phyloP scores from a whole-genome alignment of 2,113 vertebrate genomes.

The Channa maculata region DNA sequence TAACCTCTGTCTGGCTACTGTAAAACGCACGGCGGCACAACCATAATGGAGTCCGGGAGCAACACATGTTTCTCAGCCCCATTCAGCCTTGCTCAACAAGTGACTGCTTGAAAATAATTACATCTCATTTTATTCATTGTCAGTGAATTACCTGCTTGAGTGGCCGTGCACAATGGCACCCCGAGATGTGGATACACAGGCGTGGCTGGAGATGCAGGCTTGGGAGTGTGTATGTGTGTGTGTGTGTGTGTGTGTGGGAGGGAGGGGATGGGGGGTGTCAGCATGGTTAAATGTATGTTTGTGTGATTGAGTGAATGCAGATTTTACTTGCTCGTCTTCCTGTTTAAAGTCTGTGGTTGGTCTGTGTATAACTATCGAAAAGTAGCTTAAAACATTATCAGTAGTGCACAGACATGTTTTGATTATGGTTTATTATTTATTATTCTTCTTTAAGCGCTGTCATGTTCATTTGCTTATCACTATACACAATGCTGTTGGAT shows the following conservation, averaged over 20 bases:
- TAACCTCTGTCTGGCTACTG: conserved; percentile 68
- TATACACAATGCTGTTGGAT: too few relatives aligned
- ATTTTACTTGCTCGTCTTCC: neutral
- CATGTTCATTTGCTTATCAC: too few relatives aligned
- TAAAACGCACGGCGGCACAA: conserved; percentile 43
- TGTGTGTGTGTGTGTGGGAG: conserved; percentile 12
- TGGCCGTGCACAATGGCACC: conserved; percentile 63
- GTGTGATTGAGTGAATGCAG: neutral
- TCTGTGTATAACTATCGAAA: too few relatives aligned
- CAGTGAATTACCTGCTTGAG: conserved; percentile 77
- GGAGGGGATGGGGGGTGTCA: neutral
- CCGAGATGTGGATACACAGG: conserved; percentile 57
- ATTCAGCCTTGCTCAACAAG: conserved; percentile 73
- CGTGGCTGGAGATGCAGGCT: conserved; percentile 31
- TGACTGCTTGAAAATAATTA: conserved; percentile 78
- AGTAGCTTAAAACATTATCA: too few relatives aligned
- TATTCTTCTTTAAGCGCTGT: too few relatives aligned
- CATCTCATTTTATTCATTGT: conserved; percentile 80
- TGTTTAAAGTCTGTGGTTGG: too few relatives aligned
- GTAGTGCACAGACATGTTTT: too few relatives aligned
- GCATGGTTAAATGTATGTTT: conserved; percentile 9
- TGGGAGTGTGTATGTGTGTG: neutral
- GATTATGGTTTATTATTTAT: too few relatives aligned
- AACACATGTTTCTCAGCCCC: conserved; percentile 64
- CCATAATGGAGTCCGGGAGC: conserved; percentile 68